These are phyloP conservation scores for Melanostoma scalare DNA, from an alignment of 2,888 invertebrate species.

Conservation along the genomic window DNA sequence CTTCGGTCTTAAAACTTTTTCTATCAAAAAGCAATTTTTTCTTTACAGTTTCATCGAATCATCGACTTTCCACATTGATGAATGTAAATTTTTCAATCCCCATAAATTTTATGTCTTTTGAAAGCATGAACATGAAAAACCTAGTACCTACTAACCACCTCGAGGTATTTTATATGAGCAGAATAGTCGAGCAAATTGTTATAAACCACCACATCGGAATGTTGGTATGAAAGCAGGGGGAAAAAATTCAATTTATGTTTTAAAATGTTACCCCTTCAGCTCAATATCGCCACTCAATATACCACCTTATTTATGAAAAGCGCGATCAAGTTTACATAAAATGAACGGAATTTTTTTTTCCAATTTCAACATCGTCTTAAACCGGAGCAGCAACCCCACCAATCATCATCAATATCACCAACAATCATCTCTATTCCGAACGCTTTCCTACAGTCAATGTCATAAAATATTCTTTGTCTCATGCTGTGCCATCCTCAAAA, in stretches of 20 bases:
- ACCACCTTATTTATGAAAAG: neutral
- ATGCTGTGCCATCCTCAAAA: slow-evolving; percentile 18
- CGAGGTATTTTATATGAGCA: no score
- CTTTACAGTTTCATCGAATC: no score
- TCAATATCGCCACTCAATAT: neutral
- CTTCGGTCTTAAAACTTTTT: no score
- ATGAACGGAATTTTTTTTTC: slow-evolving; percentile 45
- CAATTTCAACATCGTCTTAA: slow-evolving; percentile 52
- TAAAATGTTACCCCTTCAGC: neutral
- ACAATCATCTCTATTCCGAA: slow-evolving; percentile 21
- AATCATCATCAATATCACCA: slow-evolving; percentile 37
- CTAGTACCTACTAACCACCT: no score
- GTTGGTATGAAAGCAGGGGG: neutral
- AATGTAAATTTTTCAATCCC: no score
- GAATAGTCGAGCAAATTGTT: neutral
- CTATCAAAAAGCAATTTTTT: no score
- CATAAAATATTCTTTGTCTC: slow-evolving; percentile 27
- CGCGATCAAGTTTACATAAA: slow-evolving; percentile 6
- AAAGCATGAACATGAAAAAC: no score
- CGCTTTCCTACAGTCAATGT: slow-evolving; percentile 1
- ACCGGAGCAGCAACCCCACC: slow-evolving; percentile 15
- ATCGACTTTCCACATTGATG: no score
- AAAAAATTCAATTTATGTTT: neutral
- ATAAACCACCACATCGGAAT: neutral
- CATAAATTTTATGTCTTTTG: no score